phyloP scores from a whole-genome alignment of 1,140 invertebrate genomes.

The Drosophila sproati region DNA sequence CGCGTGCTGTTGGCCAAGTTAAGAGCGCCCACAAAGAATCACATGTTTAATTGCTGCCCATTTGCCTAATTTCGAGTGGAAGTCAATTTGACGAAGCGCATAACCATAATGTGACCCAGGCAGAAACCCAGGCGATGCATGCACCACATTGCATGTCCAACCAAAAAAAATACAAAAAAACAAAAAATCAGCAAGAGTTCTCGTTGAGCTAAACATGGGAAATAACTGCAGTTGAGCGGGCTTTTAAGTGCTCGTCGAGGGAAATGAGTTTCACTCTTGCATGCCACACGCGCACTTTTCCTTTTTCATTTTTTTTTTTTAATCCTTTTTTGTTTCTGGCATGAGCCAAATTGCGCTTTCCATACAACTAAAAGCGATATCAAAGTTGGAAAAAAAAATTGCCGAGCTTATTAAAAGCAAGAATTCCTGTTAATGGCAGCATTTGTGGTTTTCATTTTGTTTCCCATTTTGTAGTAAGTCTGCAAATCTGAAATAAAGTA shows the following conservation, averaged over 20 bases:
- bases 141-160: constrained; percentile 40
- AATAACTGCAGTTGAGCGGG: constrained; percentile 73
- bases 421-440: constrained; percentile 9
- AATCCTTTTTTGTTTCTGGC: neutral
- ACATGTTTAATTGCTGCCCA: constrained; percentile 60
- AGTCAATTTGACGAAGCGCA: constrained; percentile 47
- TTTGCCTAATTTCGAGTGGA: constrained; percentile 62
- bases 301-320: constrained; percentile 3
- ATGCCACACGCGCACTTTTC: constrained; percentile 63
- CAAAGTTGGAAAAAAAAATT: constrained; percentile 12
- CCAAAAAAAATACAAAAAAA: constrained; percentile 36
- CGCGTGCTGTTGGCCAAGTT: constrained; percentile 5
- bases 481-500: neutral
- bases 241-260: constrained; percentile 62
- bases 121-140: neutral
- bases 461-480: neutral
- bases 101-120: constrained; percentile 1
- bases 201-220: constrained; percentile 56
- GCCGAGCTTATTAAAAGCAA: constrained; percentile 8
- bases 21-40: constrained; percentile 16
- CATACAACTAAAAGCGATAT: constrained; percentile 6
- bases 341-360: constrained; percentile 14
- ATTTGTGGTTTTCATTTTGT: constrained; percentile 15
- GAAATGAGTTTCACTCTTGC: constrained; percentile 61
- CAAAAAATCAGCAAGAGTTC: constrained; percentile 5